Evolutionary conservation across 2,797 vertebrate genomes (phyloP), one percentile per base, ranked within the genome.

Genomic region (Rachycentron canadum): DNA sequence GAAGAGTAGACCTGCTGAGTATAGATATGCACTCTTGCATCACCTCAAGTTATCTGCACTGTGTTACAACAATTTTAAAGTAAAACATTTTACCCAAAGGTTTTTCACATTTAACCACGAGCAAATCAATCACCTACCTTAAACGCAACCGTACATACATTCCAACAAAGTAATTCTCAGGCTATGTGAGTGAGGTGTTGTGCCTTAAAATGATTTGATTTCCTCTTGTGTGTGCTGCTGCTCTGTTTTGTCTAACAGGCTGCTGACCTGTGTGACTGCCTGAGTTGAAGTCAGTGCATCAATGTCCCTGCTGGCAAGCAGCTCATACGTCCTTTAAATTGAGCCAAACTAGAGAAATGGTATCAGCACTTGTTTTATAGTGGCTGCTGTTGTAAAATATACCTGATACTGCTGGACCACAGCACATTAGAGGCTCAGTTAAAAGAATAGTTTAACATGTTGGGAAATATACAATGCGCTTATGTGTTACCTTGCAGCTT

Each of bases 281-380:
- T 49, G 11, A 47, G 43, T 40, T 13, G 25, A 34, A 45, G 64
- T 41, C 26, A 55, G 28, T 23, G 40, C 30, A 45, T 73, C 63
- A 47, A 26, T 77, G 71, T 62, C 32, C 26, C 19, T 8, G 10
- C 53, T 19, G 64, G 52, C 21, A 2, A 52, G 38, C 17, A 19
- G 45, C 67, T 71, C 67, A 34, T 34, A 34, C 32, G 49, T 52
- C 58, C 9, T 17, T 63, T 63, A 50, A 57, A 52, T 34, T 58
- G 63, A 73, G 62, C 32, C 41, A 32, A 79, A 56, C 9, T 30
- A 23, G 23, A 67, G 38, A 56, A 41, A 43, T 7, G 43, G 23
- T 36, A 50, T 28, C 10, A 38, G 58, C 40, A 26, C 28, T 59
- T 26, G 30, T 63, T 69, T 11, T 64, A 58, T 40, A 49, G 41